Percentiles rank a stretch among this genome's conserved stretches.
Conservation (phyloP, 1,140 invertebrate genomes). For the Paracyclopina nana region DNA sequence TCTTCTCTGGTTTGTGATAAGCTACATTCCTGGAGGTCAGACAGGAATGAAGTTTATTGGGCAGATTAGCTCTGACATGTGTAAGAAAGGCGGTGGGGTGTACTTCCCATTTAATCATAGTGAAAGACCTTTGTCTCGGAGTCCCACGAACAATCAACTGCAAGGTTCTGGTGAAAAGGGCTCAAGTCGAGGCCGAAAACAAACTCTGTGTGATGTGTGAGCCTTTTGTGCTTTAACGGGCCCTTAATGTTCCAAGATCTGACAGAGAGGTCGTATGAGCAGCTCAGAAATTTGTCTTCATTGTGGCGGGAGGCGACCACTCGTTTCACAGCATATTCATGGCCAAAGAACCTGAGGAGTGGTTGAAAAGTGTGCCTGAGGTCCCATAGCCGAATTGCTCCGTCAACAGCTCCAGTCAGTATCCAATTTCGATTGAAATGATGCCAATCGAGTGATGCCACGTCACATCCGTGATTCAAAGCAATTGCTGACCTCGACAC, state of each 20-base stretch:
- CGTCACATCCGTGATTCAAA: conserved; percentile 1
- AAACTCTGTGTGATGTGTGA: conserved; percentile 1
- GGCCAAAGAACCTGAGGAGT: not conserved
- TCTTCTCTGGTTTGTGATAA: conserved; percentile 68
- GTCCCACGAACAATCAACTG: no score
- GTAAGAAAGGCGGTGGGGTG: no score
- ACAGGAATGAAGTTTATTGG: conserved; percentile 73
- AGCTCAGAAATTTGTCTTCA: no score
- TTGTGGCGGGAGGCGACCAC: no score
- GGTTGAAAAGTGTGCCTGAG: not conserved
- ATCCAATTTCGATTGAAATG: not conserved
- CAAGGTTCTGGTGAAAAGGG: no score
- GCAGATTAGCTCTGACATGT: conserved; percentile 47
- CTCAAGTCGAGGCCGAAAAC: not conserved
- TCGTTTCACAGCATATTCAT: not conserved
- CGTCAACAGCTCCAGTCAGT: not conserved
- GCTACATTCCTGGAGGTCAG: conserved; percentile 74
- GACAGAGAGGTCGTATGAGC: no score
- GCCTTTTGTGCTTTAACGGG: no score
- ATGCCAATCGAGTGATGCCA: not conserved
- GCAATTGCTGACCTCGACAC: no score
- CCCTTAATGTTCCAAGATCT: no score
- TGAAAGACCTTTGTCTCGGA: no score
- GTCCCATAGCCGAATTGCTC: not conserved
- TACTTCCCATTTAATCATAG: no score